Evolutionary conservation across 2,797 vertebrate species (phyloP).

Genomic region (Pseudochirops cupreus): DNA sequence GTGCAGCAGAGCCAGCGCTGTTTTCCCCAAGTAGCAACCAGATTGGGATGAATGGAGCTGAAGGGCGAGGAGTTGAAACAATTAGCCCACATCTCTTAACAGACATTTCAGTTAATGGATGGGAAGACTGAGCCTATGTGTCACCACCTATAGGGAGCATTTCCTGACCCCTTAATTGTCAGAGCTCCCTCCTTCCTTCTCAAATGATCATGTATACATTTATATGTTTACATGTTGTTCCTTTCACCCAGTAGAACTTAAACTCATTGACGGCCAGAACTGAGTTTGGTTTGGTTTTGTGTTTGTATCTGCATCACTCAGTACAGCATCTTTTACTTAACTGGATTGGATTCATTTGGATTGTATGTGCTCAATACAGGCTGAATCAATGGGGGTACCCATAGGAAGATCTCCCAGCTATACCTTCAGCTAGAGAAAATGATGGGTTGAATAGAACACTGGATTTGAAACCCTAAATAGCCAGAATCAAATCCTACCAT

Average conservation of each 20-base stretch:
- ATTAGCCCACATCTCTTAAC: background rate
- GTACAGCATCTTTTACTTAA: background rate
- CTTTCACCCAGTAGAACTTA: background rate
- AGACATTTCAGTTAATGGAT: background rate
- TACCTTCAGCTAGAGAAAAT: background rate
- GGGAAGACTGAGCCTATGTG: background rate
- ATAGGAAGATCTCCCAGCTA: background rate
- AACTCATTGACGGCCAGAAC: background rate
- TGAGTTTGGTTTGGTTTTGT: background rate
- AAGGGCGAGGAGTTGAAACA: background rate
- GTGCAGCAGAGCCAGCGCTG: conserved; percentile 38
- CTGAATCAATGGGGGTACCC: background rate
- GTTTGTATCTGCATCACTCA: conserved; percentile 7
- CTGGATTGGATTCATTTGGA: background rate
- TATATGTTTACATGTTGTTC: background rate
- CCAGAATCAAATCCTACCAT: background rate
- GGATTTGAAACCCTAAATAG: background rate
- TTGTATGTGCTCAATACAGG: background rate
- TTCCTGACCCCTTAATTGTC: background rate
- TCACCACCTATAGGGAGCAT: background rate
- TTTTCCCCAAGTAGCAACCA: conserved; percentile 58
- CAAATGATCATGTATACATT: background rate
- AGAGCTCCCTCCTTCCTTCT: background rate
- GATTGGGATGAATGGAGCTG: conserved; percentile 41
- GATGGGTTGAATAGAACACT: background rate